Evolutionary conservation across 2,888 invertebrate genomes (phyloP).

Genomic region (Drosophila setosimentum): DNA sequence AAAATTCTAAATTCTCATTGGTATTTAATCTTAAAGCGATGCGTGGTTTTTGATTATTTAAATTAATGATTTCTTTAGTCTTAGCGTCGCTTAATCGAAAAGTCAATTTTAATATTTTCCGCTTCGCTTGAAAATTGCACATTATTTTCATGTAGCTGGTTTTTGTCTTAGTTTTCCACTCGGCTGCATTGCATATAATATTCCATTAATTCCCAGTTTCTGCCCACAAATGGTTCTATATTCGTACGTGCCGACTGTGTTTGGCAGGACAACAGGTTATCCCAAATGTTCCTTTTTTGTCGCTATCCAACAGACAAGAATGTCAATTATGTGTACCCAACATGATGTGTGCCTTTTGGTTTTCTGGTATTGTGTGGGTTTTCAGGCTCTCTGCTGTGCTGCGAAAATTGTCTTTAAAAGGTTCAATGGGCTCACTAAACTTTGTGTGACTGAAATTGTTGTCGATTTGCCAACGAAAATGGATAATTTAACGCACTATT

Average conservation of each 20-base stretch:
- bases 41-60: no score
- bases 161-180: conserved; percentile 27
- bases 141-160: conserved; percentile 21
- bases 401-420: conserved; percentile 1
- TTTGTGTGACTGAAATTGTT: not conserved
- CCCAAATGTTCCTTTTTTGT: not conserved
- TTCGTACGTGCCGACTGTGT: not conserved
- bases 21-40: not conserved
- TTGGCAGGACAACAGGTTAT: not conserved
- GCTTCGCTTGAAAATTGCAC: conserved; percentile 17
- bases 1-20: not conserved
- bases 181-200: conserved; percentile 16
- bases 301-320: not conserved
- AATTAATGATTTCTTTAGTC: not conserved
- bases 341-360: conserved; percentile 6
- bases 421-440: not conserved
- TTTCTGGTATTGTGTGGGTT: not conserved
- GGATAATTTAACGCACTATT: conserved; percentile 12
- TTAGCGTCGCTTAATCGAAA: conserved; percentile 25
- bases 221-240: not conserved
- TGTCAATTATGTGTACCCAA: conserved; percentile 20
- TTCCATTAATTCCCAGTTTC: conserved; percentile 3
- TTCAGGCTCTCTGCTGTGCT: not conserved
- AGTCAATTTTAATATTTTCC: conserved; percentile 40
- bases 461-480: conserved; percentile 4